Evolutionary conservation across 2,113 vertebrate species (phyloP), one percentile per base, ranked within the genome.

Genomic region (Arothron firmamentum): DNA sequence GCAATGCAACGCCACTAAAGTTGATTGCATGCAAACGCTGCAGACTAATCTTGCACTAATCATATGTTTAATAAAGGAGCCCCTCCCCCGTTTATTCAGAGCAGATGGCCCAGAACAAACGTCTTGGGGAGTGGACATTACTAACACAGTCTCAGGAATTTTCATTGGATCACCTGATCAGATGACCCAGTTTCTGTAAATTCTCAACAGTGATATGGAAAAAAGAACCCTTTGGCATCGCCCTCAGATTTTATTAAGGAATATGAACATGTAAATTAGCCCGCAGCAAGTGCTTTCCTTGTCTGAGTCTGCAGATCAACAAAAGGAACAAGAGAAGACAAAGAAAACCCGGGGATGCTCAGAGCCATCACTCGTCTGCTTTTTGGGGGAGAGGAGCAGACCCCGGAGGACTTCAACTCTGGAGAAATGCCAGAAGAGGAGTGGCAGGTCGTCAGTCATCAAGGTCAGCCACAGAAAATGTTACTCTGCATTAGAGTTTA

Each of bases 381-480:
- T 80, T 98, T 98, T 82, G 93, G 93, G 0, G 85, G 85, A 14
- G 86, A 85, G 34, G 82, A 83, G 50, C 76, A 86, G 31, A 38
- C 67, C 0, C 49, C 84, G 0, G 84, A 91, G 67, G 88, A 90
- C 52, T 55, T 90, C 9, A 88, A 77, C 67, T 83, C 92, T 77
- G 88, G 89, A 53, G 88, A 94, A 47, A 91, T 84, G 23, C 89
- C 93, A 56, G 95, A 95, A 48, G 94, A 96, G 66, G 95, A 89
- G 1, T 98, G 96, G 95, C 92, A 95, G 21, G 92, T 98, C 54
- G 93, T 98, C 71, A 92, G 87, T 69, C 89, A 95, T 77, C 89
- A 90, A 82, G 95, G 96, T 96, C 67, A 89, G 93, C 71, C 41
- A 34, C n/a, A 15, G 49, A 46, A 46, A 46, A 46, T 46, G 17